These are phyloP conservation scores for Anadara kagoshimensis DNA, from an alignment of 1,140 invertebrate species.

Conservation along the genomic window DNA sequence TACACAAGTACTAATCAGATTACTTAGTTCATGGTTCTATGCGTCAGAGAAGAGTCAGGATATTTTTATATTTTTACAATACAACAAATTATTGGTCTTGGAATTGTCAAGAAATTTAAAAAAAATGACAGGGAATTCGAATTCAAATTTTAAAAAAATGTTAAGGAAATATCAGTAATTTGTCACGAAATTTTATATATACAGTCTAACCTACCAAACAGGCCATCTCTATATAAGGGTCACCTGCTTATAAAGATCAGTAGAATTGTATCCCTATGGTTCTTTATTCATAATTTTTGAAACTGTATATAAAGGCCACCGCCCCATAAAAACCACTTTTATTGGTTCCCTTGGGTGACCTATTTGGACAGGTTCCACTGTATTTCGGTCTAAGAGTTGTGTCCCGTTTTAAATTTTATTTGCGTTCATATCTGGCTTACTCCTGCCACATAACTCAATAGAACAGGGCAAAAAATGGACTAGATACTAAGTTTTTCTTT, in stretches of 20 bases:
- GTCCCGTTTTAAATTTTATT: no score
- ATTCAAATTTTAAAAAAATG: background rate
- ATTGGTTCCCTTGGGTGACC: no score
- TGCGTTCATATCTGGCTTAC: no score
- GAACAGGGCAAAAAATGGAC: background rate
- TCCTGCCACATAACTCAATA: background rate
- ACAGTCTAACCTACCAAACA: background rate
- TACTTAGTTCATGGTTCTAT: background rate
- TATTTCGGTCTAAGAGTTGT: background rate
- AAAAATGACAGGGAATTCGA: background rate
- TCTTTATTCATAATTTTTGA: no score
- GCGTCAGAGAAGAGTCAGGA: background rate
- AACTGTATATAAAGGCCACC: no score
- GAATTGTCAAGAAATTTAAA: background rate
- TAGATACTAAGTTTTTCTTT: background rate
- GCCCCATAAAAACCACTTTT: no score
- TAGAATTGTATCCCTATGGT: no score
- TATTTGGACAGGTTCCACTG: background rate
- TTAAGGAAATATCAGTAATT: background rate
- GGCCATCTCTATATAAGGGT: no score
- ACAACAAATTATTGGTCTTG: background rate
- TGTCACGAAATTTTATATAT: background rate
- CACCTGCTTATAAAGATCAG: no score
- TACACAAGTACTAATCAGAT: no score
- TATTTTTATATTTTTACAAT: background rate